phyloP scores from a whole-genome alignment of 2,888 invertebrate genomes.

The Drosophila dives region DNA sequence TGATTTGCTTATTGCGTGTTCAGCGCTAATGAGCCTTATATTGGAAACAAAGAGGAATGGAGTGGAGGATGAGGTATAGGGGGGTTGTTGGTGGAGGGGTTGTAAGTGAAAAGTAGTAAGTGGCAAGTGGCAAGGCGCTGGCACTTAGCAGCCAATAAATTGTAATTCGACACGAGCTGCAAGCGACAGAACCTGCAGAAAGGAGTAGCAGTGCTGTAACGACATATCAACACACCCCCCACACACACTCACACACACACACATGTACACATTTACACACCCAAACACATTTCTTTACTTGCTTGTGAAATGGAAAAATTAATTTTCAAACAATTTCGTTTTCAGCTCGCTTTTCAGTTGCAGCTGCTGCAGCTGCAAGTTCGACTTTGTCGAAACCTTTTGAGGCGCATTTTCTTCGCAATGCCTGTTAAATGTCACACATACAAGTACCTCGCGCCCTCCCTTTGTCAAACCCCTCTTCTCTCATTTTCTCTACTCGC shows the following conservation, averaged over 20 bases:
- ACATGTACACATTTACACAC: constrained; percentile 12
- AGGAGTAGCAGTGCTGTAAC: constrained; percentile 18
- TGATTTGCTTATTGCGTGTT: constrained; percentile 9
- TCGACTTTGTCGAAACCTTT: constrained; percentile 41
- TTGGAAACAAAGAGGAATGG: neutral
- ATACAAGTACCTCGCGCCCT: neutral
- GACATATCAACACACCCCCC: constrained; percentile 23
- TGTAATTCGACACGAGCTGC: constrained; percentile 76
- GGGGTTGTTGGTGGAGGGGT: neutral
- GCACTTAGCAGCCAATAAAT: constrained; percentile 80
- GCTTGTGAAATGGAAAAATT: constrained; percentile 75
- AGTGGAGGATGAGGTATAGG: neutral
- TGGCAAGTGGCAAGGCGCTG: constrained; percentile 51
- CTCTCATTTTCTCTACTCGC: constrained; percentile 4
- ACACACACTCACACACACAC: constrained; percentile 13
- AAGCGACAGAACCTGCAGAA: constrained; percentile 31
- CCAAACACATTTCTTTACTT: constrained; percentile 33
- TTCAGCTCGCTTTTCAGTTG: constrained; percentile 32
- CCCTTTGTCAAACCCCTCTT: neutral
- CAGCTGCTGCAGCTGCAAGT: constrained; percentile 39
- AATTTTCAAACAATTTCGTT: constrained; percentile 79
- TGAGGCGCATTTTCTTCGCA: constrained; percentile 36
- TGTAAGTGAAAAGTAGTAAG: constrained; percentile 55
- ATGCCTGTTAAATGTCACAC: constrained; percentile 45
- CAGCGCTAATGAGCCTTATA: constrained; percentile 42